Base-by-base conservation (phyloP, 2,888 invertebrate species). In the Hypomecis punctinalis region DNA sequence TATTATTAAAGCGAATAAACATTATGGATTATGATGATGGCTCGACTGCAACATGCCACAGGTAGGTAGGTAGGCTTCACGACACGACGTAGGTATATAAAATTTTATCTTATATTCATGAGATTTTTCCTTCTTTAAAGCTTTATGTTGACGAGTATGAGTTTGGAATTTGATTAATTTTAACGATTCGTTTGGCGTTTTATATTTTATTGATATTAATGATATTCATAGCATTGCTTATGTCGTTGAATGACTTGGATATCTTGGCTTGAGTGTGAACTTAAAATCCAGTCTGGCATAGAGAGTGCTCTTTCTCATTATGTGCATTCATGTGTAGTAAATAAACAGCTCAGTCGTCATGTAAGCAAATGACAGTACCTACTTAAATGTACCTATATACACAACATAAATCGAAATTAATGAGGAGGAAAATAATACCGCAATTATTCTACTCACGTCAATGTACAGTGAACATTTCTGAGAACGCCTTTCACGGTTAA, bases 401-500 rank as follows among this genome's bases (percentile, higher is more conserved):
- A 72, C 56, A 64, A 72, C 75, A 72, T 76, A 80, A 74, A 79
- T 77, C 63, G 77, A 79, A 78, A 76, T 81, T 75, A 78, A 82
- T 77, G 79, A 76, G 68, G 67, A 76, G 73, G 77, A 81, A 76
- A 78, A 80, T 78, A 81, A 78, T 76, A 72, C 71, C 76, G 78
- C 78, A 79, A 80, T 75, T 79, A 88, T 86, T 85, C 88, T 66
- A 66, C 72, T 77, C 86, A 82, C 83, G 85, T 81, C 71, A 76
- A 68, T 69, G 61, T 71, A 74, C 78, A 79, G 75, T 77, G 80
- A 73, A 77, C 77, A 83, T 76, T 88, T 87, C 89, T 83, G 70
- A 78, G 91, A 88, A 90, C 78, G 78, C 84, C 90, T 90, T 91
- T 91, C 89, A 85, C 88, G 81, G 78, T 77, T 81, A 79, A 82